These are phyloP conservation scores for Acanthurus tractus DNA, from an alignment of 2,797 vertebrate species.

Conservation along the genomic window DNA sequence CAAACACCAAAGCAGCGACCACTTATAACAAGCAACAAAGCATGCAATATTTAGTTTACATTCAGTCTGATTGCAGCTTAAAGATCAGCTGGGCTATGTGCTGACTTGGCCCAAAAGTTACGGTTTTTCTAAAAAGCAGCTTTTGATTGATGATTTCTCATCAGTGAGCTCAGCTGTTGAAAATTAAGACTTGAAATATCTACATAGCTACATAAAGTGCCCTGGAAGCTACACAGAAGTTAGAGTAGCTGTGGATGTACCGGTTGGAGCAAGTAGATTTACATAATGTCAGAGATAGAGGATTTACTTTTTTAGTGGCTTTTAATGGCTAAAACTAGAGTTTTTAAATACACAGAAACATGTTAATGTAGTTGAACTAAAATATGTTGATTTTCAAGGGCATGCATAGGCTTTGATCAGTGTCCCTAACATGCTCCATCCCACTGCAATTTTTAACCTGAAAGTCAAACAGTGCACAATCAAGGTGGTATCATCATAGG, in stretches of 20 bases:
- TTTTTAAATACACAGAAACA: too few species aligned
- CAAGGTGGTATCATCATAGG: too few species aligned
- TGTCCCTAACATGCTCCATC: too few species aligned
- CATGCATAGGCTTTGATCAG: too few species aligned
- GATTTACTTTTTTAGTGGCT: too few species aligned
- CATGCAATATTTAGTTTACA: neutral
- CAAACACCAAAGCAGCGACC: neutral
- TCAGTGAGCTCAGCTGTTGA: constrained; percentile 2
- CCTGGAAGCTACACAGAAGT: neutral
- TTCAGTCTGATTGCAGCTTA: constrained; percentile 14
- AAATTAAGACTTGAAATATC: neutral
- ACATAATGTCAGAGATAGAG: too few species aligned
- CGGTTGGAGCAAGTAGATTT: too few species aligned
- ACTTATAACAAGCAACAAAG: neutral
- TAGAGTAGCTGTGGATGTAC: neutral
- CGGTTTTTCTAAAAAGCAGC: constrained; percentile 25
- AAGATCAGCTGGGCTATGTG: constrained; percentile 13
- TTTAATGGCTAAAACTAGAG: too few species aligned
- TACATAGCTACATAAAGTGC: neutral
- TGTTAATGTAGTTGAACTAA: too few species aligned
- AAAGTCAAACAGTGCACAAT: too few species aligned
- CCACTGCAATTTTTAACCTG: too few species aligned
- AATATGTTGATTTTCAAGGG: too few species aligned
- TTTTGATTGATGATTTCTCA: constrained; percentile 1
- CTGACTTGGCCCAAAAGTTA: constrained; percentile 9